A percentile compares a stretch with the other conserved stretches of the same genome.
phyloP scores from a whole-genome alignment of 2,113 vertebrate species.

The Oryzias curvinotus region DNA sequence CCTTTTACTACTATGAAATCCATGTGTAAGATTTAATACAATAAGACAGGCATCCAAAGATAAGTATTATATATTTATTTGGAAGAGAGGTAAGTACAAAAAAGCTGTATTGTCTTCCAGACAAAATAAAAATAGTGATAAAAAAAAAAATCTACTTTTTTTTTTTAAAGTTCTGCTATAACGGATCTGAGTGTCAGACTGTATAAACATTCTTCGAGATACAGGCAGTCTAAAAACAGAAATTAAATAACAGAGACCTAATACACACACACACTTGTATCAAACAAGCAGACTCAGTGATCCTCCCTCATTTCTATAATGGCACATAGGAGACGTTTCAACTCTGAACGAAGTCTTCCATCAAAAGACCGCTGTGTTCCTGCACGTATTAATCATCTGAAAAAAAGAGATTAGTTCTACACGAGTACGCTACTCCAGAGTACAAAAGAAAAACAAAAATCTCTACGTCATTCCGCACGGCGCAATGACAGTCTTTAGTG shows the following conservation, averaged over 20 bases:
- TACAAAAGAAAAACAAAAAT: conserved; percentile 85
- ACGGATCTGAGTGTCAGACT: conserved; percentile 31
- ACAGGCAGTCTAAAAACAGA: conserved; percentile 57
- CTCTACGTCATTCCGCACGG: conserved; percentile 95
- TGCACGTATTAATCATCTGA: conserved; percentile 58
- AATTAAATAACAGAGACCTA: conserved; percentile 70
- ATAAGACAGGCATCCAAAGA: conserved; percentile 16
- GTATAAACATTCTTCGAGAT: conserved; percentile 52
- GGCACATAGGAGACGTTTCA: conserved; percentile 45
- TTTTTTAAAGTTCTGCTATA: conserved; percentile 29
- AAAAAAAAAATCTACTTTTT: conserved; percentile 23
- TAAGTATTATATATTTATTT: conserved; percentile 63
- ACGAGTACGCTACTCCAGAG: conserved; percentile 77
- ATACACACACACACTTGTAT: conserved; percentile 59
- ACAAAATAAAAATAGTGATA: conserved; percentile 61
- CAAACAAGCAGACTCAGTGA: conserved; percentile 66
- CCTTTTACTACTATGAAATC: too few species aligned
- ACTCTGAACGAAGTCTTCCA: conserved; percentile 47
- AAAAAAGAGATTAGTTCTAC: conserved; percentile 57
- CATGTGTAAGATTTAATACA: neutral
- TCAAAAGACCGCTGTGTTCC: conserved; percentile 61
- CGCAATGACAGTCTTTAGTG: conserved; percentile 97
- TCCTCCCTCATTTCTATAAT: conserved; percentile 55
- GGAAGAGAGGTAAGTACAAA: conserved; percentile 69
- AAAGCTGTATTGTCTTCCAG: conserved; percentile 73